Conservation (phyloP, 2,888 invertebrate genomes). For the Hedya salicella region DNA sequence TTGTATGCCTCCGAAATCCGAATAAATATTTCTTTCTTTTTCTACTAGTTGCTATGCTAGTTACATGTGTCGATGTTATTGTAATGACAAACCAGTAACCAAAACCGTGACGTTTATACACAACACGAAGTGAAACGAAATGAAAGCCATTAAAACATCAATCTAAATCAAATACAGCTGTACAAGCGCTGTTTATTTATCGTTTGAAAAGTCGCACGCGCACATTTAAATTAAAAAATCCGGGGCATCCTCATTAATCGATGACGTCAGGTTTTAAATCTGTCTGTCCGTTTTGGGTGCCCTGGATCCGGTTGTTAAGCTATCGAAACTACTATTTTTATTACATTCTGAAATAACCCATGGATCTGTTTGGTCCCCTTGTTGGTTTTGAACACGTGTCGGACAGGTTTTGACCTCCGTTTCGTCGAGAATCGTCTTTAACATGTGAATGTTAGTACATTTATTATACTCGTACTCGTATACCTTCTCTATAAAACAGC, state of each 20-base stretch:
- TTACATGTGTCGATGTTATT: background rate
- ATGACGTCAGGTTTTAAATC: conserved; percentile 80
- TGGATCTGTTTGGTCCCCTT: conserved; percentile 27
- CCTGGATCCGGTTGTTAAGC: conserved; percentile 80
- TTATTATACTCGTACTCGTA: too few species aligned
- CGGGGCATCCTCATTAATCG: conserved; percentile 58
- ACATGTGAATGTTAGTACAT: too few species aligned
- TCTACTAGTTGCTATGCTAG: background rate
- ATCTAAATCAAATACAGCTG: conserved; percentile 28
- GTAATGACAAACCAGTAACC: conserved; percentile 1
- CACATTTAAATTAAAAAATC: conserved; percentile 34
- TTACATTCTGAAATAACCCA: conserved; percentile 66
- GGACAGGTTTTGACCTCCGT: conserved; percentile 8
- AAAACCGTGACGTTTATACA: background rate
- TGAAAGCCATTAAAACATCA: conserved; percentile 8
- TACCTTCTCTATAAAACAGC: too few species aligned
- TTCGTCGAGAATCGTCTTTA: too few species aligned
- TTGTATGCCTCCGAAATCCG: too few species aligned
- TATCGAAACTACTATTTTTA: conserved; percentile 79
- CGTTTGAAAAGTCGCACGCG: conserved; percentile 4
- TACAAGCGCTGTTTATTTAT: conserved; percentile 20
- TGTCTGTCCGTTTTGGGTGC: conserved; percentile 63
- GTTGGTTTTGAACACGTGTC: conserved; percentile 5
- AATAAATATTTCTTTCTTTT: too few species aligned
- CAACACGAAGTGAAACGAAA: background rate